Evolutionary conservation across 2,797 vertebrate genomes (phyloP).

Genomic region (Urophycis tenuis): DNA sequence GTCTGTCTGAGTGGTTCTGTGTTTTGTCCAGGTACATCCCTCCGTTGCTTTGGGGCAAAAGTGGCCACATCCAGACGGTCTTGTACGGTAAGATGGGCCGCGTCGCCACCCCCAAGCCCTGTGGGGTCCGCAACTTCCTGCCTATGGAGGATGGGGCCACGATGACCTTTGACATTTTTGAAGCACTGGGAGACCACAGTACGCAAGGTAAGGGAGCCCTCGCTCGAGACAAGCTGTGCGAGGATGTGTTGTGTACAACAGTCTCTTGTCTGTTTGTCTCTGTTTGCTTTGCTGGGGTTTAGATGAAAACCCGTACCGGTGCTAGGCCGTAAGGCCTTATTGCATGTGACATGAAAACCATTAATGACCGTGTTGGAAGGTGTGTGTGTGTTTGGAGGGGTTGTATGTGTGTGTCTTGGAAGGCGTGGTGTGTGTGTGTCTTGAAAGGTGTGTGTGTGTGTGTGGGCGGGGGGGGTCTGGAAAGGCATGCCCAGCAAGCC

Average conservation of each 20-base stretch:
- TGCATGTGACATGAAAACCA: background rate
- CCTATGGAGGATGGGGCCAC: constrained; percentile 91
- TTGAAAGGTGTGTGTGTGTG: too few species aligned
- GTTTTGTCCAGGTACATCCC: constrained; percentile 81
- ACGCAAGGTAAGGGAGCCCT: constrained; percentile 74
- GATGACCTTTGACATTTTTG: constrained; percentile 91
- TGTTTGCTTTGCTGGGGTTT: background rate
- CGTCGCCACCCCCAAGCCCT: constrained; percentile 82
- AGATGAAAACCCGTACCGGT: background rate
- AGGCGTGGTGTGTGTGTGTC: too few species aligned
- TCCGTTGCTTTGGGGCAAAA: constrained; percentile 93
- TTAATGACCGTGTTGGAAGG: background rate
- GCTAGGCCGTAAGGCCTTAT: background rate
- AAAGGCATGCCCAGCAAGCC: constrained; percentile 21
- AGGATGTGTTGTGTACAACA: background rate
- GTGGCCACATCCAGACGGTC: constrained; percentile 90
- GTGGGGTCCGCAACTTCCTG: constrained; percentile 83
- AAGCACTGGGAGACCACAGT: constrained; percentile 77
- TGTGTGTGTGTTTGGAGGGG: constrained; percentile 20
- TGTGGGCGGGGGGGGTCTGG: too few species aligned
- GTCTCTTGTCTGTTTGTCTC: background rate
- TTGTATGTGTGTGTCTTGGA: background rate
- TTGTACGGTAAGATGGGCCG: constrained; percentile 94
- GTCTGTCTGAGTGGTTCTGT: background rate
- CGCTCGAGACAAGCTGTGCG: background rate